phyloP scores from a whole-genome alignment of 1,140 invertebrate genomes.

The Liolophura sinensis region DNA sequence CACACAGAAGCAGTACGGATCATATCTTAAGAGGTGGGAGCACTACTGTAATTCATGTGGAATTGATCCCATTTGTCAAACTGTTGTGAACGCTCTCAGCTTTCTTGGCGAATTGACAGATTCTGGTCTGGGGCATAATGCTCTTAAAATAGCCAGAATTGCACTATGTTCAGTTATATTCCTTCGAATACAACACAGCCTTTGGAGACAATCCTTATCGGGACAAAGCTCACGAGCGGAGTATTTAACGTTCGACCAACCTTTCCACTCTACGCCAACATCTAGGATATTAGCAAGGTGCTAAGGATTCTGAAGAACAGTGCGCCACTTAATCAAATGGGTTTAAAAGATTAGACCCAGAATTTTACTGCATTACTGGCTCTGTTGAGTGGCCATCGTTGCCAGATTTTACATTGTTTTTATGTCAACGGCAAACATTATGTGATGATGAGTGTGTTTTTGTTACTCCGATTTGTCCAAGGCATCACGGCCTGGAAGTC shows the following conservation, averaged over 20 bases:
- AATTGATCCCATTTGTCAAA: conserved; percentile 4
- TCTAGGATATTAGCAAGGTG: conserved; percentile 12
- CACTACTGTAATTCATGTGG: neutral
- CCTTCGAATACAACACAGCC: neutral
- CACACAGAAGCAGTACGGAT: conserved; percentile 13
- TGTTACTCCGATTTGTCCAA: too few relatives aligned
- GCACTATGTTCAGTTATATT: neutral
- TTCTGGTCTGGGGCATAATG: neutral
- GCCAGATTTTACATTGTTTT: too few relatives aligned
- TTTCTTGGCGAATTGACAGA: conserved; percentile 9
- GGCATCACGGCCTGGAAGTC: too few relatives aligned
- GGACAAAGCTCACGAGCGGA: neutral
- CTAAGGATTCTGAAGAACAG: conserved; percentile 1
- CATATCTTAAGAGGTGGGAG: conserved; percentile 12
- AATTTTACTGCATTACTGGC: too few relatives aligned
- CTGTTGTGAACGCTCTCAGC: neutral
- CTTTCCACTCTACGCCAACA: conserved; percentile 9
- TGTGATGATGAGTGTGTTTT: too few relatives aligned
- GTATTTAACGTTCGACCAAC: conserved; percentile 11
- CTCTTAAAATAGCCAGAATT: conserved; percentile 1
- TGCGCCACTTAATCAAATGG: too few relatives aligned
- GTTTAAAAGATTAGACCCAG: too few relatives aligned
- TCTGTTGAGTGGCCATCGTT: too few relatives aligned
- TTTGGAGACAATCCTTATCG: too few relatives aligned
- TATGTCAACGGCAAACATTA: too few relatives aligned